phyloP scores from a whole-genome alignment of 2,797 vertebrate species.

The Chelon labrosus region DNA sequence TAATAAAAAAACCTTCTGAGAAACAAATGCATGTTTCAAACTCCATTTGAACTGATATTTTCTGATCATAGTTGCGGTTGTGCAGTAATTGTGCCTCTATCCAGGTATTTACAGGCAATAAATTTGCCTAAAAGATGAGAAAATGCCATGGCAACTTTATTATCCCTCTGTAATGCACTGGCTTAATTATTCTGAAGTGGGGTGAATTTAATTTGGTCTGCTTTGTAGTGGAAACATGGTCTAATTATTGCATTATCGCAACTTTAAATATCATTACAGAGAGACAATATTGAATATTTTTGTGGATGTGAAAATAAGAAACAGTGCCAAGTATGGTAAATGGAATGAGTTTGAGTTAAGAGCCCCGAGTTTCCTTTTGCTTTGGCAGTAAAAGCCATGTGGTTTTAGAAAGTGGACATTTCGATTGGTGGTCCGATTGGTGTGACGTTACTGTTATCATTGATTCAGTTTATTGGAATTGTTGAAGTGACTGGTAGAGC shows the following conservation, averaged over 20 bases:
- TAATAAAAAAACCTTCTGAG: neutral
- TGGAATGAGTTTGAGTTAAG: neutral
- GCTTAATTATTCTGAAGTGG: constrained; percentile 52
- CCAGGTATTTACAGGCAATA: constrained; percentile 41
- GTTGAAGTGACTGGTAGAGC: neutral
- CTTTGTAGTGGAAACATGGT: constrained; percentile 24
- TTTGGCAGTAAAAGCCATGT: neutral
- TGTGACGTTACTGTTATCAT: neutral
- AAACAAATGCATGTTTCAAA: neutral
- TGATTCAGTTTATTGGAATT: neutral
- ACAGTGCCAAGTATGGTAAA: neutral
- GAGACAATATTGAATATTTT: constrained; percentile 8
- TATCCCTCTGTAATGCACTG: constrained; percentile 37
- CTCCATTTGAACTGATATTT: neutral
- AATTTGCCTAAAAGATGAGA: constrained; percentile 43
- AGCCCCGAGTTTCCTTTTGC: constrained; percentile 8
- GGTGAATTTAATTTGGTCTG: constrained; percentile 33
- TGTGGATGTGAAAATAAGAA: constrained; percentile 7
- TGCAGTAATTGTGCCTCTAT: constrained; percentile 9
- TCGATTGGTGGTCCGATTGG: neutral
- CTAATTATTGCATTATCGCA: constrained; percentile 33
- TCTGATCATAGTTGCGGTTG: too few species aligned
- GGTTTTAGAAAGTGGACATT: too few species aligned
- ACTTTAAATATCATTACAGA: constrained; percentile 33
- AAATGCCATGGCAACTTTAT: constrained; percentile 41